Evolutionary conservation across 2,888 invertebrate species (phyloP), one percentile per base, ranked within the genome.

Genomic region (Enoplolaimus lenunculus): DNA sequence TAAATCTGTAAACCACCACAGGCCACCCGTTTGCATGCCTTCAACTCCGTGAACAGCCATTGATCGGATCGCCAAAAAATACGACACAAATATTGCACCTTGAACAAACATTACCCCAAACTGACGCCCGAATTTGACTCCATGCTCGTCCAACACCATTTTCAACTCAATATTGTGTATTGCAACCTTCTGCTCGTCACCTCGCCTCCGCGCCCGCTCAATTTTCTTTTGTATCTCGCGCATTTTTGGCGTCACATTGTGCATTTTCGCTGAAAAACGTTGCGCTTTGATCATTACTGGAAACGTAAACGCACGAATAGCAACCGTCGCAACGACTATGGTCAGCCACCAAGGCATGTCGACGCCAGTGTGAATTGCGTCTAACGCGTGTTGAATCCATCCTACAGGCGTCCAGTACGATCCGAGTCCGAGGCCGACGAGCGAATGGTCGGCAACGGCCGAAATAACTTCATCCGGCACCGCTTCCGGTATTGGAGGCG

Each of bases 1-100:
- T 2, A 69, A 30, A 59, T 69, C 69, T n/a, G 13, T 2, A 33
- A 69, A 69, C 69, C 69, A 69, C n/a, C 59, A 31, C 7, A 26
- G 2, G 31, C 69, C 69, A 7, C 33, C 69, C 21, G 2, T n/a
- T 28, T 69, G 59, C 2, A 69, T 3, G 3, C 31, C 29, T 57
- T 68, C 66, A 2, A 69, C 13, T 2, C 60, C 31, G 34, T n/a
- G 31, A 59, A 30, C 7, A 2, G 69, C 69, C 69, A 69, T 69
- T 3, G 26, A 2, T 7, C 34, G 29, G 26, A 69, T 2, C 21
- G 28, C 69, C 31, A 69, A 21, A 67, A 69, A 69, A 30, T 68
- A 69, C 29, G 69, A 69, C 28, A 66, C 31, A 62, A 62, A 28
- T 7, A 62, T 62, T 13, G 7, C 64, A n/a, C 30, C 30, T n/a